Evolutionary conservation across 2,797 vertebrate species (phyloP).

Genomic region (Hydrophis major): DNA sequence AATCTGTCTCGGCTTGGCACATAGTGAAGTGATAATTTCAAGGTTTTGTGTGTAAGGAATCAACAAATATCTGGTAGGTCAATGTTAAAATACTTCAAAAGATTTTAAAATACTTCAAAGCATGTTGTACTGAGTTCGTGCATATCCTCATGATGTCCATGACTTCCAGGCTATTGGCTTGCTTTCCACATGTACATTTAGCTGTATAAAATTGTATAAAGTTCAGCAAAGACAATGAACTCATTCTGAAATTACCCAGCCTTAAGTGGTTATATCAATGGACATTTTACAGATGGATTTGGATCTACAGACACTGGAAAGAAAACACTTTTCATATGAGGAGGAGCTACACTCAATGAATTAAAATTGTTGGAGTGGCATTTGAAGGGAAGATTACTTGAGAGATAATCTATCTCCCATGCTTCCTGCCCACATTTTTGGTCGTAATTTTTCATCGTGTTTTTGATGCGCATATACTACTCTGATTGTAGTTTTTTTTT

Average conservation of each 20-base stretch:
- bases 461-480: not conserved
- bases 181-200: not conserved
- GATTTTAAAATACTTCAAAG: slow-evolving; percentile 29
- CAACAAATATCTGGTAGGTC: slow-evolving; percentile 24
- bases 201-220: not conserved
- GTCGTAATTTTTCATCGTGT: not conserved
- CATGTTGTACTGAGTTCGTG: slow-evolving; percentile 28
- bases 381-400: not conserved
- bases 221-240: slow-evolving; percentile 21
- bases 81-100: slow-evolving; percentile 30
- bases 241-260: not conserved
- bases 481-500: not conserved
- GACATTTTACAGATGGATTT: not conserved
- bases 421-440: not conserved
- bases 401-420: not conserved
- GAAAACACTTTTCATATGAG: not conserved
- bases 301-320: not conserved
- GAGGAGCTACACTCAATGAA: not conserved
- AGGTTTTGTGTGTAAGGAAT: not conserved
- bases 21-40: slow-evolving; percentile 42
- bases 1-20: slow-evolving; percentile 10
- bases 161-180: slow-evolving; percentile 1
- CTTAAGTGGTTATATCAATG: not conserved
- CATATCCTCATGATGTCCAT: slow-evolving; percentile 37
- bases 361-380: accelerated